Evolutionary conservation across 2,888 invertebrate species (phyloP), one percentile per base, ranked within the genome.

Genomic region (Machimus rusticus): DNA sequence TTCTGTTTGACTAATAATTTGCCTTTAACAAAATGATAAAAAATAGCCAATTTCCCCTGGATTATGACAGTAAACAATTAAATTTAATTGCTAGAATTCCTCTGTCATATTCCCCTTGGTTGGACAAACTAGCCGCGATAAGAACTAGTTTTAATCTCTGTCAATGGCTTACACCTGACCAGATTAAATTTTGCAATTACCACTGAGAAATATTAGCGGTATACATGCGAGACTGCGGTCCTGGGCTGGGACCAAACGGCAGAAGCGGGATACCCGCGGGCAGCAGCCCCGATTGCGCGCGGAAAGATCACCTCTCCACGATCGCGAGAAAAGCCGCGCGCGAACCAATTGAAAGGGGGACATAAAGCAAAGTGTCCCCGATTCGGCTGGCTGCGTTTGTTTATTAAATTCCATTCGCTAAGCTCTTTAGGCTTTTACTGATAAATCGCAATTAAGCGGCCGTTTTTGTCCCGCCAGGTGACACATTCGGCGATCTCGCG

Each of bases 401-500:
- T 81, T 81, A 81, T 81, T 81, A 81, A 81, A 81, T 81, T 81
- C 81, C 55, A 51, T 81, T 81, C 81, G 55, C 19, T 81, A 81
- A 51, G 51, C 81, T 81, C 81, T 51, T 81, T 81, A 28, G 51
- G 28, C 23, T 46, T 55, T 55, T 51, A 14, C 37, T 81, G 81
- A 81, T 81, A 81, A 81, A 81, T 81, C 31, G 81, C 81, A 81
- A 81, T 81, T 81, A 81, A 81, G 39, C 51, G 43, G 55, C 23
- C 39, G 81, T 46, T 81, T 81, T 81, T 81, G 81, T 81, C 81
- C 31, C 81, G 55, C 46, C 28, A 46, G 46, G 51, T 81, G 81
- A 81, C 51, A 81, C 16, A 51, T 34, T 51, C 55, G 12, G 55
- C 34, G 23, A 81, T 81, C 55, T 81, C 28, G 81, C 55, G 51